These are phyloP conservation scores for Euspilapteryx auroguttella DNA, from an alignment of 2,888 invertebrate species.

Conservation along the genomic window DNA sequence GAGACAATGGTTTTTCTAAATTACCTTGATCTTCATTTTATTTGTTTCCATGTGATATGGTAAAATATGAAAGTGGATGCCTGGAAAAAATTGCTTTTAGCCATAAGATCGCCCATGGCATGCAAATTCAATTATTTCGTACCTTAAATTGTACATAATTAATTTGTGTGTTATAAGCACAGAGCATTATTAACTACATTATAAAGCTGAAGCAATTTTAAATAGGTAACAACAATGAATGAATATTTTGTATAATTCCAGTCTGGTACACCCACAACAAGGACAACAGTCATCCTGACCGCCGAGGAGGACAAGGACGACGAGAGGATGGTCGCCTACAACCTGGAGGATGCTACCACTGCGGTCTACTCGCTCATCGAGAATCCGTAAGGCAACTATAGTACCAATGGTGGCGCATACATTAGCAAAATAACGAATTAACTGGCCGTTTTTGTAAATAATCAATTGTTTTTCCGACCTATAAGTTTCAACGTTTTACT, in stretches of 20 bases:
- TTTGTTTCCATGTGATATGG: background rate
- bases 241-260: background rate
- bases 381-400: slow-evolving; percentile 11
- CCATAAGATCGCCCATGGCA: too few relatives aligned
- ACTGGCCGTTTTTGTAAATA: background rate
- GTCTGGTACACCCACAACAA: background rate
- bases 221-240: too few relatives aligned
- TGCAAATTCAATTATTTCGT: too few relatives aligned
- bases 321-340: slow-evolving; percentile 30
- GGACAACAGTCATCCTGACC: slow-evolving; percentile 15
- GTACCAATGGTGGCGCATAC: background rate
- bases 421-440: background rate
- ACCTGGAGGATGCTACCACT: slow-evolving; percentile 21
- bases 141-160: background rate
- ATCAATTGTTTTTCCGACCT: too few relatives aligned
- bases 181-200: background rate
- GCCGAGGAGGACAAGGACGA: slow-evolving; percentile 27
- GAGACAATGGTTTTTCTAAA: too few relatives aligned
- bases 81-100: too few relatives aligned
- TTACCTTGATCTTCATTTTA: too few relatives aligned
- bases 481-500: too few relatives aligned
- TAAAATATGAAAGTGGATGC: background rate
- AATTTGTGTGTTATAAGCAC: background rate
- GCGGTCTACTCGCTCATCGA: slow-evolving; percentile 25
- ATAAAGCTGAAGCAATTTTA: background rate